phyloP scores from a whole-genome alignment of 2,113 vertebrate species.

The Dipodomys merriami region DNA sequence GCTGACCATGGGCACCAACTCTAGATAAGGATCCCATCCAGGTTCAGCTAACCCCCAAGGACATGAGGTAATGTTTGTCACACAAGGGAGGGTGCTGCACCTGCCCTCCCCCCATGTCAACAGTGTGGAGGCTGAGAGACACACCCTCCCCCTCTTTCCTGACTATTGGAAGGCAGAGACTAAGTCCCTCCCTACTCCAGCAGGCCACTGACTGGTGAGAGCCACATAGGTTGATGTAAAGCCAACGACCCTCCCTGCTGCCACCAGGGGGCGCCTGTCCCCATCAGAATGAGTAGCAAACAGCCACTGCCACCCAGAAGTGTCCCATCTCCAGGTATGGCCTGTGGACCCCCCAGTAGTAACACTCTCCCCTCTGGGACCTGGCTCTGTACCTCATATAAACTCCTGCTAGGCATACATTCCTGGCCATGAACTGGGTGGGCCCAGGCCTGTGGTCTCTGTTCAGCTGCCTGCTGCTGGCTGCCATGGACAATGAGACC shows the following conservation, averaged over 20 bases:
- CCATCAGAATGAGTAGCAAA: too few relatives aligned
- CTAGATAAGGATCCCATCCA: neutral
- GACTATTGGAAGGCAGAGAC: neutral
- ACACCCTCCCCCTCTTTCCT: too few relatives aligned
- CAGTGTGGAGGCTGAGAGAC: neutral
- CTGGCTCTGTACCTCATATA: neutral
- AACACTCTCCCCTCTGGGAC: neutral
- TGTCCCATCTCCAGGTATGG: too few relatives aligned
- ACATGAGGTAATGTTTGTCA: neutral
- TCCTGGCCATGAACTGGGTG: neutral
- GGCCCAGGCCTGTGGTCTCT: neutral
- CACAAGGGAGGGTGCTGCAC: neutral
- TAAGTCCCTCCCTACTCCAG: neutral
- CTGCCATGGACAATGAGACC: neutral
- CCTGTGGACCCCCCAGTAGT: neutral
- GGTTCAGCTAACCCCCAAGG: neutral
- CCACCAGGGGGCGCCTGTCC: neutral
- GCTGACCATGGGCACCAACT: neutral
- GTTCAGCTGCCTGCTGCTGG: neutral
- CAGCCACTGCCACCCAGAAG: neutral
- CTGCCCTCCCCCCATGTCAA: neutral
- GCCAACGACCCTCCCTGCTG: neutral
- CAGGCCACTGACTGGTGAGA: neutral
- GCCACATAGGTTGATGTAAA: neutral
- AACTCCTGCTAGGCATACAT: neutral